phyloP scores from a whole-genome alignment of 2,888 invertebrate genomes.

The Heterodera filipjevi region DNA sequence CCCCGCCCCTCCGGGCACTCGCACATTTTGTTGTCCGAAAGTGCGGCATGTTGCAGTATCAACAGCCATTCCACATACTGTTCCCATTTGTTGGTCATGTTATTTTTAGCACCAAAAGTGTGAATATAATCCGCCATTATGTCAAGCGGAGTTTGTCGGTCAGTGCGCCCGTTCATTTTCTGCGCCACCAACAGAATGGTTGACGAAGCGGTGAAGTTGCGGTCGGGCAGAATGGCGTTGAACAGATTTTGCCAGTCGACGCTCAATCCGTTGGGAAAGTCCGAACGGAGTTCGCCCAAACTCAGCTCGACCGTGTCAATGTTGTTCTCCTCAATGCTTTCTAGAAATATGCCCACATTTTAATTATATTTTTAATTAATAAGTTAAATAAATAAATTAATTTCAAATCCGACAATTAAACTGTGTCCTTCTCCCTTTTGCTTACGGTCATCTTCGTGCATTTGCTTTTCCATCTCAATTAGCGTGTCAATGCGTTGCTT shows the following conservation, averaged over 20 bases:
- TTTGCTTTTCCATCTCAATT: background rate
- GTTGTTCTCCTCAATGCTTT: background rate
- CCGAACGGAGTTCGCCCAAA: background rate
- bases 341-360: background rate
- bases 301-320: background rate
- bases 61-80: slow-evolving; percentile 1
- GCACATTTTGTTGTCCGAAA: slow-evolving; percentile 8
- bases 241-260: background rate
- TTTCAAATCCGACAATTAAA: background rate
- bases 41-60: slow-evolving; percentile 11
- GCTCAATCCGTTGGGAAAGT: slow-evolving; percentile 8
- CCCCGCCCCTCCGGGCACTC: background rate
- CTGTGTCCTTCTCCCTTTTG: background rate
- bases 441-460: slow-evolving; percentile 5
- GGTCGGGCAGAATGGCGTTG: slow-evolving; percentile 8
- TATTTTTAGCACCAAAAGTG: background rate
- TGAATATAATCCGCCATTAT: background rate
- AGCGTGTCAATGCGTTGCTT: background rate
- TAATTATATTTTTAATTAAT: background rate
- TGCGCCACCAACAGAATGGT: background rate
- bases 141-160: background rate
- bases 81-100: background rate
- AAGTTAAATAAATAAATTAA: too few species aligned
- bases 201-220: background rate
- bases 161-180: background rate